Conservation (phyloP, 1,140 invertebrate species). For the Alviniconcha marisindica region DNA sequence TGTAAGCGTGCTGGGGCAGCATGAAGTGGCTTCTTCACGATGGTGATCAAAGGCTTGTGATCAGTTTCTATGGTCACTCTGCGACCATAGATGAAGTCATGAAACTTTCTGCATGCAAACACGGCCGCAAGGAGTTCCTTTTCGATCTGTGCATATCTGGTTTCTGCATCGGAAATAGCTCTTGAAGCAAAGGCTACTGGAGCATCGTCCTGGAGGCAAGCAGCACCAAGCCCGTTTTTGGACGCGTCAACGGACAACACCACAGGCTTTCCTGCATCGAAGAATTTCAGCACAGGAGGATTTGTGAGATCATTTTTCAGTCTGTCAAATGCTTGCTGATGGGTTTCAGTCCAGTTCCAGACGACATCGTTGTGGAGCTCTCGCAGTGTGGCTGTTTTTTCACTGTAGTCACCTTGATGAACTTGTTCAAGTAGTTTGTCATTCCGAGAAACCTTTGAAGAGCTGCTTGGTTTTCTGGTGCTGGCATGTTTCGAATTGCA, state of each 20-base stretch:
- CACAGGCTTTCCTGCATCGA: slow-evolving; percentile 34
- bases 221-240: slow-evolving; percentile 72
- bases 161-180: slow-evolving; percentile 72
- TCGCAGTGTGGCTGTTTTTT: slow-evolving; percentile 34
- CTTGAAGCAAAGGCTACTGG: slow-evolving; percentile 72
- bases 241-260: slow-evolving; percentile 49
- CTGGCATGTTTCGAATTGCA: background rate
- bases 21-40: slow-evolving; percentile 33
- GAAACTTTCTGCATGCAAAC: slow-evolving; percentile 77
- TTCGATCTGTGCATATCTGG: slow-evolving; percentile 77
- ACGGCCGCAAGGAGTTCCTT: slow-evolving; percentile 78
- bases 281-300: slow-evolving; percentile 36
- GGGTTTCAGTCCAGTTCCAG: slow-evolving; percentile 22
- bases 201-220: no score
- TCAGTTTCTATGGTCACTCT: slow-evolving; percentile 47
- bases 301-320: slow-evolving; percentile 9
- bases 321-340: background rate
- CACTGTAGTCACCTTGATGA: slow-evolving; percentile 65
- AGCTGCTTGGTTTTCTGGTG: background rate
- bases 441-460: slow-evolving; percentile 67
- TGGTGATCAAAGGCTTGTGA: slow-evolving; percentile 49
- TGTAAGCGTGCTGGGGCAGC: slow-evolving; percentile 43
- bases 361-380: background rate
- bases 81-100: slow-evolving; percentile 74
- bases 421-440: slow-evolving; percentile 72